Base-by-base conservation (phyloP, 2,797 vertebrate species). In the Sphenopsis melanotis region DNA sequence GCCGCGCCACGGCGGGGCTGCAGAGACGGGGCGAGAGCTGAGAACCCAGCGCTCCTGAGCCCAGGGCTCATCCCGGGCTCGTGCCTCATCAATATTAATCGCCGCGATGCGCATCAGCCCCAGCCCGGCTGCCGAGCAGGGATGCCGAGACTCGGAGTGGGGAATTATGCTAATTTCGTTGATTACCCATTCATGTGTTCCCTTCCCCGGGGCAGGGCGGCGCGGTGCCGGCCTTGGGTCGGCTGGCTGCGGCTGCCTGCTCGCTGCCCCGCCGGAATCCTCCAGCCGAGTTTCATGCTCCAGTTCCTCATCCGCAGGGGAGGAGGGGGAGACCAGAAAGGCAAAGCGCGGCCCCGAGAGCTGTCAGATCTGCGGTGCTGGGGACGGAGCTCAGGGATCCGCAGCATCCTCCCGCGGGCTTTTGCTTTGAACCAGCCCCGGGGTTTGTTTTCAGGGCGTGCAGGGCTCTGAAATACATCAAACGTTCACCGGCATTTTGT, bases 201-300 rank as follows among this genome's bases (percentile, higher is more conserved):
- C 77, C 32, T 69, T 44, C 26, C 3, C 37, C 7, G 36, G 65
- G 68, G 84, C 60, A 16, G 26, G 8, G 53, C 27, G 7, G 86
- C 18, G 11, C 4, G 36, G n/a, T 49, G 82, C 85, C 53, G 53
- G 68, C 42, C 1, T 6, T 24, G 80, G 70, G 41, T 11, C 16
- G 17, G 12, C 26, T 14, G 78, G 44, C 66, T 29, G 83, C 9
- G 32, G 78, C 65, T 15, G 41, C 65, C 47, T 7, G 10, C 27
- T 53, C 91, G 44, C 65, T 22, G 70, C 92, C 57, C 74, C 13
- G 29, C 70, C 37, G 55, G 39, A 32, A 82, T 90, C 89, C 95
- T 52, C 74, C 21, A 24, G 52, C 7, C 2, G 60, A 90, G 92
- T 92, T 96, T 94, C 69, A 78, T 87, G 95, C 95, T 95, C 96